A percentile compares a stretch with the other conserved stretches of the same genome.
These are phyloP conservation scores for Dioctria rufipes DNA, from an alignment of 2,888 invertebrate species.

Conservation along the genomic window DNA sequence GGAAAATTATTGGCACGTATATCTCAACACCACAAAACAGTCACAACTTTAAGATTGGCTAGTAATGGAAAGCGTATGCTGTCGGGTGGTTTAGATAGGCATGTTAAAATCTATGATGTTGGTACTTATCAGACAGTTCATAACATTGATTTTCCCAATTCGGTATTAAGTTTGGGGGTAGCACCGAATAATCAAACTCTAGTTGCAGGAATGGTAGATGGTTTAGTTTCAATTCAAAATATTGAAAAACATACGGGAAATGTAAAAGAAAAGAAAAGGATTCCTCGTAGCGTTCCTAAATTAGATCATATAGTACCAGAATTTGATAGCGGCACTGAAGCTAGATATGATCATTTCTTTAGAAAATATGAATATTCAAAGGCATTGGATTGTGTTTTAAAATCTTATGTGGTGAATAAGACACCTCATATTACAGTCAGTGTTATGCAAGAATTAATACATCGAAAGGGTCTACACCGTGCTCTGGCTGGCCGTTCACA, in stretches of 20 bases:
- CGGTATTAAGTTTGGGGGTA: constrained; percentile 88
- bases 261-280: constrained; percentile 73
- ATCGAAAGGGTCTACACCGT: constrained; percentile 82
- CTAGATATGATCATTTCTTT: constrained; percentile 79
- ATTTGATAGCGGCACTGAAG: constrained; percentile 62
- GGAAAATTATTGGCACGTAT: constrained; percentile 88
- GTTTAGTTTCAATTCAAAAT: constrained; percentile 88
- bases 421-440: constrained; percentile 85
- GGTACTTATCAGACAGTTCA: constrained; percentile 89
- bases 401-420: constrained; percentile 75
- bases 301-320: constrained; percentile 74
- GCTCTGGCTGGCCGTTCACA: constrained; percentile 83
- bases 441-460: constrained; percentile 88
- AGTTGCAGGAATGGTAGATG: constrained; percentile 94
- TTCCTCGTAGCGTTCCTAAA: constrained; percentile 55
- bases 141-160: constrained; percentile 91
- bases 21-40: constrained; percentile 95
- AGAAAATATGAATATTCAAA: constrained; percentile 86
- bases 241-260: constrained; percentile 76
- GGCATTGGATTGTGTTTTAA: constrained; percentile 82
- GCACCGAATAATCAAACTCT: constrained; percentile 85
- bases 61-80: constrained; percentile 86
- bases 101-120: constrained; percentile 93
- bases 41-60: constrained; percentile 88
- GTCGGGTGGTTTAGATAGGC: constrained; percentile 93